These are phyloP conservation scores for Clarias laeviceps DNA, from an alignment of 2,797 vertebrate species.

Conservation along the genomic window DNA sequence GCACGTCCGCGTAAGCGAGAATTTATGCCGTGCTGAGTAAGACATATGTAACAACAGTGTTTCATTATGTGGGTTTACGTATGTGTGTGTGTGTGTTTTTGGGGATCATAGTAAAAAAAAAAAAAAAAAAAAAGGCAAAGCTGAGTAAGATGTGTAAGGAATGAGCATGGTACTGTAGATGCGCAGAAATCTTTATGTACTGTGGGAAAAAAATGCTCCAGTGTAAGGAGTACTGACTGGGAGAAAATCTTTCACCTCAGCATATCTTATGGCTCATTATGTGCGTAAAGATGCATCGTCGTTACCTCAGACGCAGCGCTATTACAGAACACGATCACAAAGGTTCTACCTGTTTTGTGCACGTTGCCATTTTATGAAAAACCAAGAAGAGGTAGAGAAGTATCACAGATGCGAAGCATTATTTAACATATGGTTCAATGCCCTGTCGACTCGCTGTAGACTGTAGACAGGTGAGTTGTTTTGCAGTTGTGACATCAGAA, in stretches of 20 bases:
- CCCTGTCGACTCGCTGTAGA: background rate
- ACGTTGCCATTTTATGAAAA: background rate
- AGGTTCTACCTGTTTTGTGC: constrained; percentile 2
- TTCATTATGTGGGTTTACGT: constrained; percentile 18
- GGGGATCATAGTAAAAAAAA: background rate
- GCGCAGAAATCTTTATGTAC: constrained; percentile 22
- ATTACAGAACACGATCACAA: background rate
- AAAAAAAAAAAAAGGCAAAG: background rate
- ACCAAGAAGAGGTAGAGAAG: background rate
- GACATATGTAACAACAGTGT: constrained; percentile 14
- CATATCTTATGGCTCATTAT: constrained; percentile 41
- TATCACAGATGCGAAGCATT: background rate
- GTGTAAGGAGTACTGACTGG: constrained; percentile 24
- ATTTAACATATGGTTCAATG: background rate
- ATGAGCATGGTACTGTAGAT: background rate
- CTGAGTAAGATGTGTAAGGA: constrained; percentile 11
- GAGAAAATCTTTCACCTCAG: constrained; percentile 47
- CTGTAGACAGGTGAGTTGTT: no score
- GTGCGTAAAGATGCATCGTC: constrained; percentile 34
- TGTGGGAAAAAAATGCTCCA: constrained; percentile 44
- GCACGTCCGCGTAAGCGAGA: constrained; percentile 1
- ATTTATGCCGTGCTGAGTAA: constrained; percentile 35
- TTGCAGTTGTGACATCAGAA: background rate
- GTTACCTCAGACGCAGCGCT: constrained; percentile 27
- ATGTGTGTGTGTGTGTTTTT: background rate